Conservation (phyloP, 2,113 vertebrate genomes). For the Nibea coibor region DNA sequence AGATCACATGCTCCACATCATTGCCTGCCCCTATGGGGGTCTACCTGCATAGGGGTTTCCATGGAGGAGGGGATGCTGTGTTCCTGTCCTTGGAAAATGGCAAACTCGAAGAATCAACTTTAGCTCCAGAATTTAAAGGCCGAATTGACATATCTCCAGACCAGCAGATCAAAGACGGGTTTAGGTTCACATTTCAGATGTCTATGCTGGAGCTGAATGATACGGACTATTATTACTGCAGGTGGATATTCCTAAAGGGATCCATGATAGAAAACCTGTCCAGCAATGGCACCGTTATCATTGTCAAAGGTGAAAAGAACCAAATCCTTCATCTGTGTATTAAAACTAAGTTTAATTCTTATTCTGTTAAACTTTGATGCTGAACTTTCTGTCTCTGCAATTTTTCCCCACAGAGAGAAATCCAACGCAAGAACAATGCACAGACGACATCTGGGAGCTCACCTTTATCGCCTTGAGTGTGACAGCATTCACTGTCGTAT, state of each 20-base stretch:
- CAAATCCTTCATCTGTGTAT: not conserved
- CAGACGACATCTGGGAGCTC: not conserved
- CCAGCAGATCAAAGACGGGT: rapidly evolving
- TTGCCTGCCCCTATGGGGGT: not conserved
- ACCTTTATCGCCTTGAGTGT: constrained; percentile 40
- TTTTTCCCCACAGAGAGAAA: constrained; percentile 40
- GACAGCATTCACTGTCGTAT: not conserved
- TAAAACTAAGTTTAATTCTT: not conserved
- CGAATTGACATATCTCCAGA: constrained; percentile 15
- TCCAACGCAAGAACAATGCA: constrained; percentile 39
- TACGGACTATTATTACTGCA: constrained; percentile 74
- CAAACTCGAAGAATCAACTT: not conserved
- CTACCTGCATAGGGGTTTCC: constrained; percentile 35
- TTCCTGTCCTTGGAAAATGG: not conserved
- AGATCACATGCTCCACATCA: constrained; percentile 62
- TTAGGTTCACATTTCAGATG: constrained; percentile 49
- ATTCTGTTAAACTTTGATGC: too few relatives aligned
- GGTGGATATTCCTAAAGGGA: not conserved
- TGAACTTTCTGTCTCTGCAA: not conserved
- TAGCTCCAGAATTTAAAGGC: rapidly evolving
- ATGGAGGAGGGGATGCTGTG: rapidly evolving
- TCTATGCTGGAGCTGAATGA: constrained; percentile 57
- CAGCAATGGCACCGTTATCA: constrained; percentile 64
- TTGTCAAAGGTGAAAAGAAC: constrained; percentile 69
- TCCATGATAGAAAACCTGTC: rapidly evolving